Conservation (phyloP, 2,888 invertebrate genomes). For the Unio delphinus region DNA sequence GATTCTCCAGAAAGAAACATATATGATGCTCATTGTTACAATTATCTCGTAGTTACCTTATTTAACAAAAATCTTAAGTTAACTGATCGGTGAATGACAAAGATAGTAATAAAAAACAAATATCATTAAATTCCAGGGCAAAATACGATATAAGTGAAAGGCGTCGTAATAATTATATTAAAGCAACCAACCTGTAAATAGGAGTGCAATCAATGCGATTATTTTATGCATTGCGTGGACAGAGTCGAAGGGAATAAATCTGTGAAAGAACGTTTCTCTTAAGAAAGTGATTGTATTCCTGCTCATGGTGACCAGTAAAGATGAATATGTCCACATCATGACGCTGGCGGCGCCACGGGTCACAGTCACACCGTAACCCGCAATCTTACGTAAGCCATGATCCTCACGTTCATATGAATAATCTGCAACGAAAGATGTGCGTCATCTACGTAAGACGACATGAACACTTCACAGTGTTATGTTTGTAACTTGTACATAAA, state of each 20-base stretch:
- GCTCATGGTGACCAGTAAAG: conserved; percentile 77
- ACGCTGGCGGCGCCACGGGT: conserved; percentile 78
- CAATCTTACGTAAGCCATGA: conserved; percentile 75
- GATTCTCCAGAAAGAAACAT: too few relatives aligned
- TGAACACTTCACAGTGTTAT: too few relatives aligned
- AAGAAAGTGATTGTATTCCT: conserved; percentile 76
- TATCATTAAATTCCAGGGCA: too few relatives aligned
- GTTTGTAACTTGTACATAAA: too few relatives aligned
- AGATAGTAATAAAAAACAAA: too few relatives aligned
- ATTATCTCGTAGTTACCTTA: too few relatives aligned
- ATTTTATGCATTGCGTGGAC: conserved; percentile 77
- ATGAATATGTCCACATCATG: conserved; percentile 78
- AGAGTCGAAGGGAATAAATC: conserved; percentile 77
- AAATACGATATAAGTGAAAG: too few relatives aligned
- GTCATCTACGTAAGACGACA: too few relatives aligned
- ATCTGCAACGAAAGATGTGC: conserved; percentile 63
- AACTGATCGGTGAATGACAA: too few relatives aligned
- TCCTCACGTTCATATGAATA: conserved; percentile 77
- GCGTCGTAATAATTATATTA: too few relatives aligned
- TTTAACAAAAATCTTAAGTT: too few relatives aligned
- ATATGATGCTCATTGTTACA: too few relatives aligned
- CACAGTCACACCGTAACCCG: conserved; percentile 77
- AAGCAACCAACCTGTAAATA: conserved; percentile 73
- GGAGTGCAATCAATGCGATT: conserved; percentile 75
- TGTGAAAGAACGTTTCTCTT: conserved; percentile 75